Base-by-base conservation (phyloP, 2,797 vertebrate species). In the Mormyrus proboscirostris region DNA sequence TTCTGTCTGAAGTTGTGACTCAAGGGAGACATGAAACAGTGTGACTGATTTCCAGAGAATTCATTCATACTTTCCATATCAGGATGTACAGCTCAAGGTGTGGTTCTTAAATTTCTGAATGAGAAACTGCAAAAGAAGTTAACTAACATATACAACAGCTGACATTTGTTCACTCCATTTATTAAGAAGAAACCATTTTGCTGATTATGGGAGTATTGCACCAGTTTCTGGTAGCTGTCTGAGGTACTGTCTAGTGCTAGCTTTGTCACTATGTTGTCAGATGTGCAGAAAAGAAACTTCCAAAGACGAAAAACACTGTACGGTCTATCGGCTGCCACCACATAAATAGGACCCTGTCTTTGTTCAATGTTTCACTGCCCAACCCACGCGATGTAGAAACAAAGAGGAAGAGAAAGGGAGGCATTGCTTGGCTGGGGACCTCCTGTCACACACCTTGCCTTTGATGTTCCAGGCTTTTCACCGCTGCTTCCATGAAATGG, bases 401-500 rank as follows among this genome's bases (percentile, higher is more conserved):
- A 62, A 88, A 88, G 49, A 25, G 51, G 25, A 33, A 38, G 49
- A 16, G 47, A 25, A 49, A 50, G n/a, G 41, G 29, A 14, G 19
- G 47, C 19, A 8, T 29, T 1, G 19, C 47, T n/a, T 84, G 12
- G 22, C 82, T 3, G 10, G 82, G 47, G 10, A 85, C 4, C 82
- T 12, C 82, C 44, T 4, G 82, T n/a, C 49, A 49, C 82, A 85
- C 44, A 49, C 82, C 82, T 85, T 51, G 47, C 4, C 47, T 84
- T 84, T 44, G n/a, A 49, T 84, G 82, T 84, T 84, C 82, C 82
- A 50, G 82, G 82, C 82, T 84, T 84, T 85, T 85, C 41, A 50
- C 51, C 25, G 0, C 49, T 16, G 50, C 49, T 86, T 55, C 29
- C 25, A 49, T 53, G 22, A 55, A 84, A 44, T 44, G 47, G 82